These are phyloP conservation scores for Parus major DNA, from an alignment of 2,113 vertebrate species.

Conservation along the genomic window DNA sequence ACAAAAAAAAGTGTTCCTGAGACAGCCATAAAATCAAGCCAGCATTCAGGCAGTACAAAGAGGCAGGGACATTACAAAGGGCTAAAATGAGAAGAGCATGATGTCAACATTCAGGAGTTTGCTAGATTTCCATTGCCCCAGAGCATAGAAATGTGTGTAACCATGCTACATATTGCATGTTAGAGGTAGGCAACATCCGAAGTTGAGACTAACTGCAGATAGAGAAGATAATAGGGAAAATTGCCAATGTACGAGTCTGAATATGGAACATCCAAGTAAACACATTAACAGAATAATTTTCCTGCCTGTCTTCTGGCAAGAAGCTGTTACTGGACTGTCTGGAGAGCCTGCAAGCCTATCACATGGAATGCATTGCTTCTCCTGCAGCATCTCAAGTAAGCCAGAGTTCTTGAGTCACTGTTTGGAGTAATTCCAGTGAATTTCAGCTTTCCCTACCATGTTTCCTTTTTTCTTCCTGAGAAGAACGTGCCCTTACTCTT, in stretches of 20 bases:
- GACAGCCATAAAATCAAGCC: neutral
- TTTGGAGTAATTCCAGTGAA: neutral
- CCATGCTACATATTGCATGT: neutral
- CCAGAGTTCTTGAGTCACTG: neutral
- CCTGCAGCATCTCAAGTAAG: neutral
- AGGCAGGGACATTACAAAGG: neutral
- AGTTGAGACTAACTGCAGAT: neutral
- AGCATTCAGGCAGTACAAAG: neutral
- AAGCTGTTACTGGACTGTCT: neutral
- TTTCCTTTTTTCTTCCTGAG: neutral
- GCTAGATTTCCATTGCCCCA: neutral
- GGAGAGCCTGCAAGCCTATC: neutral
- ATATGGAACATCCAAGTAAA: neutral
- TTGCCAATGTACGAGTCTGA: neutral
- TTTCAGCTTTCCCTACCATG: neutral
- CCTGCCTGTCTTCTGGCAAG: neutral
- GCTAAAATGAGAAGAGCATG: neutral
- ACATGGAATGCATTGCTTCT: neutral
- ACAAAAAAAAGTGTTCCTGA: neutral
- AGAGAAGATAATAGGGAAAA: neutral
- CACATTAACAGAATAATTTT: neutral
- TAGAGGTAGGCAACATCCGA: neutral
- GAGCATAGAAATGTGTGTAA: neutral
- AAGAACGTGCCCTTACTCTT: neutral
- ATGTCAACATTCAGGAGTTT: neutral